Evolutionary conservation across 2,113 vertebrate species (phyloP), one percentile per base, ranked within the genome.

Genomic region (Trematomus loennbergii): DNA sequence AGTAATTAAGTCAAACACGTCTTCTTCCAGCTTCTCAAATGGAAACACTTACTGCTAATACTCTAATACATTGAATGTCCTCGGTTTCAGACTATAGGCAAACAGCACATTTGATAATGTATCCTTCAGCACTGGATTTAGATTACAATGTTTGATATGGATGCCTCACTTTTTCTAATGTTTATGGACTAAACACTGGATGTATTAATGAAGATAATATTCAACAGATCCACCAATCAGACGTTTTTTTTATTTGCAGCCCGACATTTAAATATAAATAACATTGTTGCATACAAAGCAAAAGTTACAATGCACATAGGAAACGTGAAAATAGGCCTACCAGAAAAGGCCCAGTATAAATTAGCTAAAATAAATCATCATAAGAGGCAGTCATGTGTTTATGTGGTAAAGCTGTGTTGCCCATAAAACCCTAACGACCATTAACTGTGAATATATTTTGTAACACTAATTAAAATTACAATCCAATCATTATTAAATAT

Each of bases 391-490:
- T 57, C n/a, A 29, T 18, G 62, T 72, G n/a, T 49, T 71, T 33
- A 58, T 55, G 50, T 20, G 46, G 10, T 12, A 45, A 63, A 70
- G 33, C 33, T 55, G 6, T 55, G 22, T 7, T 25, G 55, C 15
- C 13, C 22, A 36, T 17, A 40, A 9, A 63, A 52, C n/a, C n/a
- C n/a, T 33, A 62, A 73, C 55, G 40, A 72, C 6, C n/a, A 16
- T n/a, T 15, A 57, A 12, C 5, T 0, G 49, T 43, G 17, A 13
- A 36, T 46, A 29, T 72, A 59, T 18, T n/a, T 25, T 62, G 57
- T 33, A 11, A 36, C 61, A 25, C 9, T 11, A 45, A 62, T 45
- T 50, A 75, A 12, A 49, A 74, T 79, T 70, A 40, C 60, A 61
- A 62, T 48, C 62, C 12, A 61, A 65, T 33, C 5, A 20, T 65